These are phyloP conservation scores for Hylomyscus alleni DNA, from an alignment of 2,797 vertebrate species.

Conservation along the genomic window DNA sequence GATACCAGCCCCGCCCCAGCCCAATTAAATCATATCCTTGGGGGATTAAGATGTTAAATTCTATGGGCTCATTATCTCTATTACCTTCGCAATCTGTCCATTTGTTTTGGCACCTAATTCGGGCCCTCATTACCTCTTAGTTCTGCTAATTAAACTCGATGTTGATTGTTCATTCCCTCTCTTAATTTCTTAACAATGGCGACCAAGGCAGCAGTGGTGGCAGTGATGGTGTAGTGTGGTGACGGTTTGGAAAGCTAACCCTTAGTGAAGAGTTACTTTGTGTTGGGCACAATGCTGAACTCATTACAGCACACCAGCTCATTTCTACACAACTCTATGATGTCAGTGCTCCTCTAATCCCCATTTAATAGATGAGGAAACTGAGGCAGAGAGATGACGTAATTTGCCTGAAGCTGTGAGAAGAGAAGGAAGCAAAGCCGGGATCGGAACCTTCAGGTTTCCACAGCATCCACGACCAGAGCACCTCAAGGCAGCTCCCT, in stretches of 20 bases:
- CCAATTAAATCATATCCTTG: constrained; percentile 71
- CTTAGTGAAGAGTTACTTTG: background rate
- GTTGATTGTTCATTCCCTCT: constrained; percentile 65
- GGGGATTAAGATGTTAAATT: constrained; percentile 54
- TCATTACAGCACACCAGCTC: background rate
- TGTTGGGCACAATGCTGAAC: background rate
- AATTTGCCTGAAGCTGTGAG: background rate
- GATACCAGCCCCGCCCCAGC: constrained; percentile 25
- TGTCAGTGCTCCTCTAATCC: background rate
- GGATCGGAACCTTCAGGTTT: background rate
- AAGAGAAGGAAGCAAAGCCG: background rate
- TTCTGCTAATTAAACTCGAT: constrained; percentile 67
- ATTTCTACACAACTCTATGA: background rate
- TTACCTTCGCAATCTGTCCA: constrained; percentile 61
- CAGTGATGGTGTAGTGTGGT: no score
- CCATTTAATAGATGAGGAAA: constrained; percentile 54
- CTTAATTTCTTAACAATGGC: constrained; percentile 36
- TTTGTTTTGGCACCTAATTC: constrained; percentile 58
- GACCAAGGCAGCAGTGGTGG: background rate
- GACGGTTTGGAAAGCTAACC: background rate
- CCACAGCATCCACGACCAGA: accelerated
- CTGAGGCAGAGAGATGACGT: constrained; percentile 28
- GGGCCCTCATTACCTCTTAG: constrained; percentile 60
- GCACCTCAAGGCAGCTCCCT: background rate
- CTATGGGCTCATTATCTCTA: constrained; percentile 61